These are phyloP conservation scores for Sinonovacula constricta DNA, from an alignment of 1,140 invertebrate species.

Conservation along the genomic window DNA sequence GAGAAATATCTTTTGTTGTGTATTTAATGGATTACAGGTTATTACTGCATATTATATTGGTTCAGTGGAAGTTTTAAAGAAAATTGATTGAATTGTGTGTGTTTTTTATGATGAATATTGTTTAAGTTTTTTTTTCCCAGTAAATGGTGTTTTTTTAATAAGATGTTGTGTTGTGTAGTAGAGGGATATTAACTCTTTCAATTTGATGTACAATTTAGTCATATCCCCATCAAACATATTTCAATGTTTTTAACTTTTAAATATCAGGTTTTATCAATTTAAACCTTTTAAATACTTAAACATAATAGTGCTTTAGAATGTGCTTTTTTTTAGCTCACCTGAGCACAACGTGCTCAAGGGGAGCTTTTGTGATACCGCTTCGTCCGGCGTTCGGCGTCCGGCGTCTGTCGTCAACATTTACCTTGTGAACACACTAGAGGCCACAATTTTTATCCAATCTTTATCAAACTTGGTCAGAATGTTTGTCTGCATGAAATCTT, in stretches of 20 bases:
- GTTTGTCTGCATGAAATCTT: not conserved
- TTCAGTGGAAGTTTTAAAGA: too few species aligned
- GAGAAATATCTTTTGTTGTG: too few species aligned
- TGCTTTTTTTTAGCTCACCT: not conserved
- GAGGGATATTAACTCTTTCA: not conserved
- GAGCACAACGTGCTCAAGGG: not conserved
- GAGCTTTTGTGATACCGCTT: not conserved
- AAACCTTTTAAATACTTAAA: not conserved
- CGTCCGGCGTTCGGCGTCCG: not conserved
- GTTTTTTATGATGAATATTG: too few species aligned
- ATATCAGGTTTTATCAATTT: not conserved
- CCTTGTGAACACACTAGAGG: not conserved
- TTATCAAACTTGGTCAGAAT: not conserved
- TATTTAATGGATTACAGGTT: too few species aligned
- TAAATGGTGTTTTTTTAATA: not conserved
- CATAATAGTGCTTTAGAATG: not conserved
- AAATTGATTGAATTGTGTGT: too few species aligned
- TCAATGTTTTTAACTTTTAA: not conserved
- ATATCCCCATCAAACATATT: not conserved
- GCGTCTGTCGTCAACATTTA: not conserved
- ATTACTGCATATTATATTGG: too few species aligned
- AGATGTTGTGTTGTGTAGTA: not conserved
- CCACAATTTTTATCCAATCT: not conserved
- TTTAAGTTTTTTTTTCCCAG: too few species aligned
- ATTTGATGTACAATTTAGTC: not conserved